Evolutionary conservation across 2,113 vertebrate species (phyloP).

Genomic region (Chlamydotis undulata): DNA sequence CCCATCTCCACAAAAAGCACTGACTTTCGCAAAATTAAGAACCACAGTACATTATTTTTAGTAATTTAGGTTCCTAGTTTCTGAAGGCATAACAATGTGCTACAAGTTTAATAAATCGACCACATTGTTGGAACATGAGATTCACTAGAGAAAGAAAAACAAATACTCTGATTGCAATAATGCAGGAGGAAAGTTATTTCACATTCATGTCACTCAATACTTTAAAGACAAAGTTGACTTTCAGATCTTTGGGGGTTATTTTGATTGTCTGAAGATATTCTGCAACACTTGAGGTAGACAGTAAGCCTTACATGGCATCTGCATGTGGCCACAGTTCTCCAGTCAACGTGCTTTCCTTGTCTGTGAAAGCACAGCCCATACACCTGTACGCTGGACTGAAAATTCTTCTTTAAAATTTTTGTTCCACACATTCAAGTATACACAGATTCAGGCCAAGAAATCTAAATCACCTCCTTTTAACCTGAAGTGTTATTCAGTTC

Average conservation of each 20-base stretch:
- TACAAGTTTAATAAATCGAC: background rate
- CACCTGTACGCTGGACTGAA: background rate
- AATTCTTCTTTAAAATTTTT: background rate
- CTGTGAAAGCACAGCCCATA: background rate
- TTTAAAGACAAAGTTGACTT: background rate
- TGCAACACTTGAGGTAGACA: background rate
- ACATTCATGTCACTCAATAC: background rate
- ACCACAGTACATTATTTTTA: background rate
- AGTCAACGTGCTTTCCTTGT: background rate
- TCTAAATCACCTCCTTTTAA: background rate
- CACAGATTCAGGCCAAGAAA: background rate
- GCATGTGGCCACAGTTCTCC: background rate
- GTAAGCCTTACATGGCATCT: background rate
- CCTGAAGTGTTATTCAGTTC: background rate
- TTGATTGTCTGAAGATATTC: background rate
- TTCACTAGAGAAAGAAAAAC: background rate
- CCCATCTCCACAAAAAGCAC: background rate
- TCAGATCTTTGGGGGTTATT: background rate
- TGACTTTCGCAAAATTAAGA: background rate
- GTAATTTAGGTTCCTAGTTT: background rate
- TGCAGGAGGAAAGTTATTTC: background rate
- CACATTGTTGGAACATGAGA: background rate
- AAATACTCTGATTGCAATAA: background rate
- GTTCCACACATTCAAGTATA: background rate
- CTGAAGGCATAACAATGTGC: background rate